Evolutionary conservation across 1,140 invertebrate species (phyloP), one percentile per base, ranked within the genome.

Genomic region (Melanaphis sacchari): DNA sequence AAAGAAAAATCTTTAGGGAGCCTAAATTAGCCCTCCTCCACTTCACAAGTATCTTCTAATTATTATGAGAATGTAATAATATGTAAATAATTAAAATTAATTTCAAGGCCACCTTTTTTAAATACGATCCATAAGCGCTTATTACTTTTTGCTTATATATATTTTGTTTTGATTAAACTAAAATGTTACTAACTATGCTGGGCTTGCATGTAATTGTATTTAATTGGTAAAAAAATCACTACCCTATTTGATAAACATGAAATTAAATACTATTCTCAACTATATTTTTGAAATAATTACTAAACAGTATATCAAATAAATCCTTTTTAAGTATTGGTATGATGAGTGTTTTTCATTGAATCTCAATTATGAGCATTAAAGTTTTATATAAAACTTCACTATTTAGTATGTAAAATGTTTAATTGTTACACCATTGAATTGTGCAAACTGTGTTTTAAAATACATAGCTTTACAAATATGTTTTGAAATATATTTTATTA

Each of bases 351-450:
- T 89, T 38, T 38, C 21, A 52, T 36, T 52, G 46, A 36, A 89
- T 24, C n/a, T 88, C 43, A 22, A 88, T 46, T 49, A n/a, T 76
- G 36, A n/a, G 18, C 43, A 24, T 89, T 38, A 8, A 89, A 88
- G 31, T 89, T 52, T 21, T 0, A 15, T 36, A 89, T 52, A 3
- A 49, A 89, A 36, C 36, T 8, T 89, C n/a, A 89, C 87, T 89
- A 52, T 89, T 2, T 89, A 89, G 36, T 52, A 36, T 85, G 40
- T 85, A 31, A 49, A 18, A 49, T 15, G 24, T 89, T 87, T 46
- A 88, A 88, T 88, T 88, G 41, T 88, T 88, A 36, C 18, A 36
- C 21, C 85, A 88, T 36, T 88, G n/a, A 88, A 49, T 49, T 88
- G 6, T 52, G 15, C 11, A 89, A 38, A 52, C 22, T 24, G 43